Base-by-base conservation (phyloP, 2,888 invertebrate genomes). In the Boloria euphrosyne region DNA sequence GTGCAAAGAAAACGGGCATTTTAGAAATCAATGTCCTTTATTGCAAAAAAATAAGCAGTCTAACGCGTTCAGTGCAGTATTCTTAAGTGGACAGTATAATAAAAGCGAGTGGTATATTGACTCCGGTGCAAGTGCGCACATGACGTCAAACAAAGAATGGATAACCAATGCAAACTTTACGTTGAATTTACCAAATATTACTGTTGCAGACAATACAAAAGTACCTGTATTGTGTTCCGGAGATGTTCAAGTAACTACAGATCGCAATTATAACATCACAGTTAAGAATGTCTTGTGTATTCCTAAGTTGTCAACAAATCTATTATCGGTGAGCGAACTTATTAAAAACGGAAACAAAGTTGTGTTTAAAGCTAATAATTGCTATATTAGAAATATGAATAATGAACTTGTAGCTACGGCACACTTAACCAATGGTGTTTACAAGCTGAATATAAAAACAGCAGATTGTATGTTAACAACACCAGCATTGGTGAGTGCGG, bases 101-200 rank as follows among this genome's bases (percentile, higher is more conserved):
- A 74, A 71, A 62, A 60, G 61, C 18, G 73, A 74, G 2, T 75
- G 68, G 66, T 74, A 75, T 18, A 31, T 73, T 2, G 75, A 74
- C 38, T 70, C 70, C 0, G 74, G 72, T 1, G 74, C 74, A 6
- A 73, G 71, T 44, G 57, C 52, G 13, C 71, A 74, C 27, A 62
- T 73, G 70, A 70, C 67, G 5, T 17, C 68, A 49, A 71, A 72
- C 14, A 18, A 69, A 62, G 55, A 61, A n/a, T 67, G 66, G 68
- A 50, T 77, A 14, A 10, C 6, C 46, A 46, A 46, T 10, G 46
- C 10, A 22, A 22, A 22, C 13, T 4, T 46, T 14, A 10, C 6
- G 4, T n/a, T 13, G 13, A 46, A 10, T 46, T 13, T 14, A 13
- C 4, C 22, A 22, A 2, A 22, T 3, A 22, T 22, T 22, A 22